A percentile compares a stretch with the other conserved stretches of the same genome.
These are phyloP conservation scores for Rugalucina vietnamica DNA, from an alignment of 2,888 invertebrate genomes.

Conservation along the genomic window DNA sequence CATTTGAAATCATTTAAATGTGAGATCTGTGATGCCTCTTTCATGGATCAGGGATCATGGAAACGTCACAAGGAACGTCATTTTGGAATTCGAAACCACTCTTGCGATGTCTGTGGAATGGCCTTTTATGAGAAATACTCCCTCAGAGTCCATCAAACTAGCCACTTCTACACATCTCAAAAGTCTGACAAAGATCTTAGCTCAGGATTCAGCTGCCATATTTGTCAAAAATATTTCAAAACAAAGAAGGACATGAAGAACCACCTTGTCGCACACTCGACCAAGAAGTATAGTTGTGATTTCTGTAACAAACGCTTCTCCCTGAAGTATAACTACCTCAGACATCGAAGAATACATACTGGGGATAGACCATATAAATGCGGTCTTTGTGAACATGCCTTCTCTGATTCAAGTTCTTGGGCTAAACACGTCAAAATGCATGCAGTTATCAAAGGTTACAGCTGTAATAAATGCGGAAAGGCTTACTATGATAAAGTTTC, in stretches of 20 bases:
- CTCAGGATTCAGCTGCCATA: constrained; percentile 55
- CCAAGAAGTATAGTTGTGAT: constrained; percentile 57
- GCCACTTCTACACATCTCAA: constrained; percentile 52
- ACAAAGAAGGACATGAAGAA: constrained; percentile 60
- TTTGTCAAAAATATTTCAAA: constrained; percentile 56
- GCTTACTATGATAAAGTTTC: constrained; percentile 54
- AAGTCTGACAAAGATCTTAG: constrained; percentile 53
- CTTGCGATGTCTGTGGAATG: constrained; percentile 61
- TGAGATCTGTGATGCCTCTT: constrained; percentile 58
- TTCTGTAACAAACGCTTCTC: constrained; percentile 63
- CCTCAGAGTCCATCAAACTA: constrained; percentile 57
- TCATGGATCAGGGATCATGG: constrained; percentile 51
- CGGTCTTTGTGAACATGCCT: constrained; percentile 51
- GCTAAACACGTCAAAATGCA: constrained; percentile 57
- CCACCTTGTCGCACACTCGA: constrained; percentile 56
- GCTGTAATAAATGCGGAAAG: constrained; percentile 51
- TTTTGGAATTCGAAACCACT: constrained; percentile 50
- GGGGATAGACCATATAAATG: constrained; percentile 62
- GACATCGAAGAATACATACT: constrained; percentile 61
- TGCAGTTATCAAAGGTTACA: constrained; percentile 58
- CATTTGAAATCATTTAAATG: constrained; percentile 59
- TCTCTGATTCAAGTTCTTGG: constrained; percentile 64
- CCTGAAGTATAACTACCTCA: constrained; percentile 55
- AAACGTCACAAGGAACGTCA: constrained; percentile 60
- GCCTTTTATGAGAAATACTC: constrained; percentile 63